Percentiles rank a stretch among this genome's conserved stretches.
These are phyloP conservation scores for Colinus virginianus DNA, from an alignment of 2,113 vertebrate genomes.

Conservation along the genomic window DNA sequence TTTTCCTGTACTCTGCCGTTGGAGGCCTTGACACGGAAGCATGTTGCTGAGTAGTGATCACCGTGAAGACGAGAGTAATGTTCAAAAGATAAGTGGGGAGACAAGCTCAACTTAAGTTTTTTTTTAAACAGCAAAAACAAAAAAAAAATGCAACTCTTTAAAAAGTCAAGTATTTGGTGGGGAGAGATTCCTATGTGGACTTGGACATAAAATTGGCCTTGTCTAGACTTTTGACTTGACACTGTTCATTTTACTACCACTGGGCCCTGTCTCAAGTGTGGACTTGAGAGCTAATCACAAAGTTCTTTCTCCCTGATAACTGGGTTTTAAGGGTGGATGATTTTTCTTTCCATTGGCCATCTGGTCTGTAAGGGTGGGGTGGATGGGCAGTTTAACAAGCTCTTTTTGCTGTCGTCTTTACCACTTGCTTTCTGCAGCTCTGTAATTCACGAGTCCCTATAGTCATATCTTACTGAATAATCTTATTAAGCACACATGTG, in stretches of 20 bases:
- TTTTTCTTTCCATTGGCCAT: neutral
- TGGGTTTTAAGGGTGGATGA: slow-evolving; percentile 31
- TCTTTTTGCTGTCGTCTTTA: neutral
- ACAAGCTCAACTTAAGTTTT: neutral
- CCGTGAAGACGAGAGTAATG: neutral
- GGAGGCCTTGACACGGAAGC: neutral
- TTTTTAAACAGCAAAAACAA: neutral
- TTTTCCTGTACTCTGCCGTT: neutral
- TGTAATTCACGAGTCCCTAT: neutral
- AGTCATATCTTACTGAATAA: neutral
- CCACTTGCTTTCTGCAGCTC: neutral
- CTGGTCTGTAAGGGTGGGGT: slow-evolving; percentile 30
- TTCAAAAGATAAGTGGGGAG: neutral
- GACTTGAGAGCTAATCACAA: neutral
- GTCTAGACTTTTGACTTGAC: neutral
- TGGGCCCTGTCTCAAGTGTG: neutral
- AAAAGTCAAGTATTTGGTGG: neutral
- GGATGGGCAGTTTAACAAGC: neutral
- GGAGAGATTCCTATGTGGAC: neutral
- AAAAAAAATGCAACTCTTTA: neutral
- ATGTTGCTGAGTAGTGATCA: neutral
- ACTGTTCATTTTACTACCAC: neutral
- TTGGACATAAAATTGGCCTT: neutral
- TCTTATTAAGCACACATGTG: neutral
- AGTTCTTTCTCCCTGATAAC: neutral